Base-by-base conservation (phyloP, 2,113 vertebrate species). In the Pygoscelis antarcticus region DNA sequence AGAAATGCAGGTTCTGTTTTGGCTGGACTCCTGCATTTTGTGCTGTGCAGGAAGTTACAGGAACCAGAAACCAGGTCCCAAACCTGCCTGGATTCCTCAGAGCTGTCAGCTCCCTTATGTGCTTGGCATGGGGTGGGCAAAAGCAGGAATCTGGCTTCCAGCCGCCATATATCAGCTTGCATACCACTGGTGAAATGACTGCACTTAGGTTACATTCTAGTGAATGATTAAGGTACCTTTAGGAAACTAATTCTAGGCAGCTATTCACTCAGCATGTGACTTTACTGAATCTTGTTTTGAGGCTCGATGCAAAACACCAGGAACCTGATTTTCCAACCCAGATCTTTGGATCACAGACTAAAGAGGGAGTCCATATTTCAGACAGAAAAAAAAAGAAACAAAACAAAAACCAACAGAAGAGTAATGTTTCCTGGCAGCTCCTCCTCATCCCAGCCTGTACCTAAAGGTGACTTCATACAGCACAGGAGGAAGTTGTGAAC, bases 1-100 rank as follows among this genome's bases (percentile, higher is more conserved):
- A 87, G 75, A 94, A 89, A 82, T 52, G 40, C 52, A 76, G 70
- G 34, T 87, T 81, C 64, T 87, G 46, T 84, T 96, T 79, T 71
- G 65, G 19, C 52, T 61, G 18, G 40, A 40, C 10, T 84, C 42
- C 65, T 64, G 44, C 29, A 44, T 49, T 87, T 79, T 76, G 32
- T 79, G 16, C 27, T 49, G 27, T 47, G 55, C 6, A 54, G 25
- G 36, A 72, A 57, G 14, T 61, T 52, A 30, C 16, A 84, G 61
- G 22, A 84, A 52, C 21, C 2, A 5, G 38, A 92, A 88, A 80
- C 18, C 2, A 5, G 20, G 25, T 87, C 38, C 19, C 42, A 70
- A 77, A 81, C 16, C 51, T 54, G 7, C 13, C 17, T 81, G 16
- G 19, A 77, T 46, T 77, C 11, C 51, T 81, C 8, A 4, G 76